Evolutionary conservation across 1,140 invertebrate species (phyloP).

Genomic region (Drosophila chauvacae): DNA sequence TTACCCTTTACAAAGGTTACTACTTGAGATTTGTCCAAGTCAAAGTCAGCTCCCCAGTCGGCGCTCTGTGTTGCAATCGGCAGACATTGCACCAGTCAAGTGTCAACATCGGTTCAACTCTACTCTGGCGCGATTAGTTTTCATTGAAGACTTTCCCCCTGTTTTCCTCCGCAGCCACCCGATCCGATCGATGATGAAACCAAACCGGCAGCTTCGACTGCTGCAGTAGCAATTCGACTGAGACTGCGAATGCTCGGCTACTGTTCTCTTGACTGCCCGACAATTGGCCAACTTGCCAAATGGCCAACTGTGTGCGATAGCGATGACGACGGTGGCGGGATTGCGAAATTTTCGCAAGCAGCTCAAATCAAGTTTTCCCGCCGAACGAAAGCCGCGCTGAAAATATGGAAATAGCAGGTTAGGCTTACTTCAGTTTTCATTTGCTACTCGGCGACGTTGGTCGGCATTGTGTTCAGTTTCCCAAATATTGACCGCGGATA

Average conservation of each 20-base stretch:
- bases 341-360: slow-evolving; percentile 62
- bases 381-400: slow-evolving; percentile 52
- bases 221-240: slow-evolving; percentile 42
- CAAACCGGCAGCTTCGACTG: slow-evolving; percentile 23
- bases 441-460: slow-evolving; percentile 48
- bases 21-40: slow-evolving; percentile 1
- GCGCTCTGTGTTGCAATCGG: slow-evolving; percentile 19
- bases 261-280: slow-evolving; percentile 39
- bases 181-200: slow-evolving; percentile 65
- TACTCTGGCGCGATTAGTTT: slow-evolving; percentile 23
- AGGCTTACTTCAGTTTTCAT: slow-evolving; percentile 67
- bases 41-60: background rate
- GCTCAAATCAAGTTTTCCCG: slow-evolving; percentile 76
- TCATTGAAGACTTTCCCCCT: slow-evolving; percentile 30
- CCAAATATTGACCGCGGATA: slow-evolving; percentile 7
- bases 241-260: slow-evolving; percentile 42
- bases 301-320: slow-evolving; percentile 18
- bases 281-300: slow-evolving; percentile 43
- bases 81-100: slow-evolving; percentile 21
- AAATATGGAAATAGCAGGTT: slow-evolving; percentile 62
- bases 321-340: slow-evolving; percentile 17
- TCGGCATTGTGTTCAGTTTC: slow-evolving; percentile 25
- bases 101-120: slow-evolving; percentile 35
- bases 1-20: background rate
- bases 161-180: slow-evolving; percentile 19